These are phyloP conservation scores for Silurus meridionalis DNA, from an alignment of 2,113 vertebrate species.

Conservation along the genomic window DNA sequence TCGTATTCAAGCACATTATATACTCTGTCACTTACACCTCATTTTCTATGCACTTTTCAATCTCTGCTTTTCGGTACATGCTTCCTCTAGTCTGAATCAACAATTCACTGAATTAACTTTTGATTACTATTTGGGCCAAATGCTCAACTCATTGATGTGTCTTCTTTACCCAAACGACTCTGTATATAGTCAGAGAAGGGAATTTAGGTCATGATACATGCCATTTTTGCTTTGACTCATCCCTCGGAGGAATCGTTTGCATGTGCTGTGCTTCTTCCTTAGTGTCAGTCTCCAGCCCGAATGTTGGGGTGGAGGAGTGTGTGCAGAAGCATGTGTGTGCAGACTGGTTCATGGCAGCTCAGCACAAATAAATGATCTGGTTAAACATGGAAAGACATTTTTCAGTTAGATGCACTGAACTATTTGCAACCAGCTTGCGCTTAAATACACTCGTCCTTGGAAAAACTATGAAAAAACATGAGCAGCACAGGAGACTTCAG, in stretches of 20 bases:
- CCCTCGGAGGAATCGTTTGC: slow-evolving; percentile 34
- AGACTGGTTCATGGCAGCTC: background rate
- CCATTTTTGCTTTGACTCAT: slow-evolving; percentile 46
- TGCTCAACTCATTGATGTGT: slow-evolving; percentile 43
- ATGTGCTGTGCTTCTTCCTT: slow-evolving; percentile 31
- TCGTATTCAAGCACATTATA: background rate
- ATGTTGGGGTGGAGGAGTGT: background rate
- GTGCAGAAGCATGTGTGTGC: slow-evolving; percentile 2
- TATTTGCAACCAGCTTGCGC: background rate
- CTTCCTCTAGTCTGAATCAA: no score
- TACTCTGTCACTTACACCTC: background rate
- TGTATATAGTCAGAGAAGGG: slow-evolving; percentile 43
- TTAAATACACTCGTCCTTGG: slow-evolving; percentile 28
- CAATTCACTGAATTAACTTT: slow-evolving; percentile 16
- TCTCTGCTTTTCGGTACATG: background rate
- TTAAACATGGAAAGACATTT: slow-evolving; percentile 32
- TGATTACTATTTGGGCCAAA: slow-evolving; percentile 25
- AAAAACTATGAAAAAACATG: slow-evolving; percentile 22
- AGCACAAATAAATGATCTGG: slow-evolving; percentile 27
- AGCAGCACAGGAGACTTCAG: slow-evolving; percentile 33
- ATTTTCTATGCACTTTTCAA: background rate
- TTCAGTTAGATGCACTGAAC: slow-evolving; percentile 27
- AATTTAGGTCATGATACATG: slow-evolving; percentile 59
- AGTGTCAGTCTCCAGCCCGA: slow-evolving; percentile 37
- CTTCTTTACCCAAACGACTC: slow-evolving; percentile 33